Conservation (phyloP, 2,797 vertebrate genomes). For the Peromyscus aztecus region DNA sequence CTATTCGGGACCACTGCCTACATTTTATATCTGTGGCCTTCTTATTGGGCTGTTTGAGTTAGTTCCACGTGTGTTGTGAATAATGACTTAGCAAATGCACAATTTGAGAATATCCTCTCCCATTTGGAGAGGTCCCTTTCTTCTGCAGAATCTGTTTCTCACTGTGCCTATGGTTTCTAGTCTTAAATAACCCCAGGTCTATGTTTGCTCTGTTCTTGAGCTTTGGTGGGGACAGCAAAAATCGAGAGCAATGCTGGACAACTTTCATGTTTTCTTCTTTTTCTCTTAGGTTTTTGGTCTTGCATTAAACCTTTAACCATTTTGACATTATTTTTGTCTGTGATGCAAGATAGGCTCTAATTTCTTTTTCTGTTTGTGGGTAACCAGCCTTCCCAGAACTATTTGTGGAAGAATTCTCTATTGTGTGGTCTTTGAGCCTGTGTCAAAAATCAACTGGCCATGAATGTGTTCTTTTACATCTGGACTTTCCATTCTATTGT, state of each 20-base stretch:
- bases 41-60: not conserved
- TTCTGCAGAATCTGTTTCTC: not conserved
- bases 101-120: not conserved
- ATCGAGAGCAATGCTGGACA: not conserved
- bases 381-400: not conserved
- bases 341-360: not conserved
- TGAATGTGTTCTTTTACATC: not conserved
- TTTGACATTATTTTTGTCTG: not conserved
- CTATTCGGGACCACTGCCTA: not conserved
- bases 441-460: not conserved
- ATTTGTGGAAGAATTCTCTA: not conserved
- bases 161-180: not conserved
- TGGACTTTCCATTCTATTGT: not conserved
- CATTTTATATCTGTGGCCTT: not conserved
- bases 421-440: not conserved
- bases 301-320: not conserved
- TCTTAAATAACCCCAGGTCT: not conserved
- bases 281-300: not conserved
- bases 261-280: not conserved
- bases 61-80: too few relatives aligned
- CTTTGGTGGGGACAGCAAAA: not conserved
- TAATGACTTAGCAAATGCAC: not conserved
- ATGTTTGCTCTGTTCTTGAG: not conserved
- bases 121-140: not conserved
- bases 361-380: not conserved